phyloP scores from a whole-genome alignment of 2,888 invertebrate genomes.

The Theristus sp. region DNA sequence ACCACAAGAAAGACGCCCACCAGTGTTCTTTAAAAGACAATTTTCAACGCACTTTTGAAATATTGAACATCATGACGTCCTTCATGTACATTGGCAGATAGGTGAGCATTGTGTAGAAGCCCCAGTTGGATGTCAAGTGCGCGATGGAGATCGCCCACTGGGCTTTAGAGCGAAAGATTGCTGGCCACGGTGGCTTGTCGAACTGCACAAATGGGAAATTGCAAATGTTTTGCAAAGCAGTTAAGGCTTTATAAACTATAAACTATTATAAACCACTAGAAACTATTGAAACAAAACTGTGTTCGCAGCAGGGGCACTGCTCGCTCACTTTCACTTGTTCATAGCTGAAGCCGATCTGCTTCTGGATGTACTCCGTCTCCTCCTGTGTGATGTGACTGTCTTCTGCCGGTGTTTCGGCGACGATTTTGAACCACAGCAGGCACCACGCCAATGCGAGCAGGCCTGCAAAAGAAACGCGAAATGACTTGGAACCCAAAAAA shows the following conservation, averaged over 20 bases:
- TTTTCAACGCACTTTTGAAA: conserved; percentile 11
- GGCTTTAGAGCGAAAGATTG: conserved; percentile 30
- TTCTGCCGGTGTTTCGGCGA: conserved; percentile 31
- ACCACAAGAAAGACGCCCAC: too few relatives aligned
- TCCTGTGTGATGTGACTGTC: conserved; percentile 31
- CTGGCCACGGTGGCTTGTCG: conserved; percentile 30
- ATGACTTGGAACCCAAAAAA: not conserved
- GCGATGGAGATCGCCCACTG: conserved; percentile 35
- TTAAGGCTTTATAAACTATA: too few relatives aligned
- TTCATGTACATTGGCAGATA: conserved; percentile 33
- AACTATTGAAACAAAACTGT: too few relatives aligned
- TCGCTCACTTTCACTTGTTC: conserved; percentile 25
- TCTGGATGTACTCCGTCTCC: conserved; percentile 33
- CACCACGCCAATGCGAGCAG: conserved; percentile 17
- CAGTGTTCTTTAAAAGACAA: too few relatives aligned
- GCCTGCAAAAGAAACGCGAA: conserved; percentile 7
- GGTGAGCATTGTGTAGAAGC: conserved; percentile 36
- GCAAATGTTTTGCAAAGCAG: too few relatives aligned
- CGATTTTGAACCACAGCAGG: conserved; percentile 28
- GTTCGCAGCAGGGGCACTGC: too few relatives aligned
- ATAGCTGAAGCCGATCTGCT: conserved; percentile 26
- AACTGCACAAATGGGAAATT: conserved; percentile 17
- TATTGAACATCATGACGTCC: conserved; percentile 26
- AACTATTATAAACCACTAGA: too few relatives aligned
- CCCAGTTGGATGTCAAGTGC: conserved; percentile 36